Conservation (phyloP, 2,797 vertebrate genomes). For the Paratrypauchen microcephalus region DNA sequence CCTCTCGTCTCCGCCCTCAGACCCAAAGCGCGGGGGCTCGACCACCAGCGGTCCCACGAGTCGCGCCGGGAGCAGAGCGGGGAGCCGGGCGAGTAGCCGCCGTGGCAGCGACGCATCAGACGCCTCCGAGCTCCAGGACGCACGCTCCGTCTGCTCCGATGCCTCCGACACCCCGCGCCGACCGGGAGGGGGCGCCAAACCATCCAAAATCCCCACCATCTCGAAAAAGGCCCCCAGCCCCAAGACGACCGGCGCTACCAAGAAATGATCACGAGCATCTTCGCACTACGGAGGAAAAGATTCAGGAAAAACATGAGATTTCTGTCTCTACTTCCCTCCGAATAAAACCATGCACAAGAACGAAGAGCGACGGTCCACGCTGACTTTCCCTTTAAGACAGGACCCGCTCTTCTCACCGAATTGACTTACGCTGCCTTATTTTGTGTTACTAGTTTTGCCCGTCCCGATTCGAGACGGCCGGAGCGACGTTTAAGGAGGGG, state of each 20-base stretch:
- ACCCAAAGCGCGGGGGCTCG: constrained; percentile 83
- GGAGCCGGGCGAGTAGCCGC: constrained; percentile 91
- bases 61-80: constrained; percentile 88
- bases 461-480: constrained; percentile 38
- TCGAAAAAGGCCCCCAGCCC: constrained; percentile 90
- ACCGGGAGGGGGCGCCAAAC: constrained; percentile 76
- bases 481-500: constrained; percentile 28
- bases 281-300: constrained; percentile 42
- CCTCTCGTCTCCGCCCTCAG: constrained; percentile 56
- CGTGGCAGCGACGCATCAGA: constrained; percentile 95
- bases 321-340: constrained; percentile 41
- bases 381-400: constrained; percentile 49
- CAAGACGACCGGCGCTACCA: constrained; percentile 81
- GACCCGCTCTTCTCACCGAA: constrained; percentile 52
- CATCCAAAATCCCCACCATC: constrained; percentile 97
- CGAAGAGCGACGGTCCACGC: constrained; percentile 32
- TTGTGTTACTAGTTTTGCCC: constrained; percentile 55
- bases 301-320: constrained; percentile 9
- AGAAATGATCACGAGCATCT: constrained; percentile 78
- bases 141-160: constrained; percentile 92
- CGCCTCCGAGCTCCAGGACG: constrained; percentile 89
- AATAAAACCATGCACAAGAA: constrained; percentile 36
- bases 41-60: constrained; percentile 85
- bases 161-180: constrained; percentile 90
- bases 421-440: constrained; percentile 78